Base-by-base conservation (phyloP, 2,888 invertebrate species). In the Drosophila nigritarsus region DNA sequence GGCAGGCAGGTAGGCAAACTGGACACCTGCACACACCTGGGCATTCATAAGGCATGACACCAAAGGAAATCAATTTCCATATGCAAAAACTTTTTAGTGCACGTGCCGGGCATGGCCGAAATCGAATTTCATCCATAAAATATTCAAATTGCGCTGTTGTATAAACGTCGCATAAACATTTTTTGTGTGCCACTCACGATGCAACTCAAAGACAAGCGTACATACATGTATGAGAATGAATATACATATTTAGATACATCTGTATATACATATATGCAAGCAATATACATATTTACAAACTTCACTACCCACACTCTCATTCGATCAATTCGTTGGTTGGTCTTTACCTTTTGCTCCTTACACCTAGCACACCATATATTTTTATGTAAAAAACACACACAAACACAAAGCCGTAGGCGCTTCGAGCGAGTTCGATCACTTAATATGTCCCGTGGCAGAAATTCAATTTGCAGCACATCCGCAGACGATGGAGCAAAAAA, bases 381-480 rank as follows among this genome's bases (percentile, higher is more conserved):
- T 86, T 83, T 87, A 90, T 86, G 89, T 85, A 79, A 79, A 84
- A 89, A 87, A 83, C 88, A 24, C 13, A 45, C 20, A 36, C 15
- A 36, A 3, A 7, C 36, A 36, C 76, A 89, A 79, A 78, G 75
- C 84, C 78, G 58, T 87, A 87, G 90, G 84, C 89, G 61, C 65
- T 65, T 30, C 56, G 58, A 42, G 49, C 40, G 67, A 71, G 72
- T 75, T 78, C 89, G 83, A 89, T 80, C 90, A 78, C 82, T 90
- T 83, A 86, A 90, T 91, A 78, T 88, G 91, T 79, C 91, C 91
- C 91, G 85, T 80, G 91, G 90, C 89, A 77, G 79, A 90, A 91
- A 90, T 90, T 90, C 90, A 90, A 90, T 91, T 90, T 90, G 90
- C 89, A 84, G 87, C 90, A 83, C 78, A 88, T 89, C 90, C 90